Conservation (phyloP, 2,113 vertebrate genomes). For the Phaethon lepturus region DNA sequence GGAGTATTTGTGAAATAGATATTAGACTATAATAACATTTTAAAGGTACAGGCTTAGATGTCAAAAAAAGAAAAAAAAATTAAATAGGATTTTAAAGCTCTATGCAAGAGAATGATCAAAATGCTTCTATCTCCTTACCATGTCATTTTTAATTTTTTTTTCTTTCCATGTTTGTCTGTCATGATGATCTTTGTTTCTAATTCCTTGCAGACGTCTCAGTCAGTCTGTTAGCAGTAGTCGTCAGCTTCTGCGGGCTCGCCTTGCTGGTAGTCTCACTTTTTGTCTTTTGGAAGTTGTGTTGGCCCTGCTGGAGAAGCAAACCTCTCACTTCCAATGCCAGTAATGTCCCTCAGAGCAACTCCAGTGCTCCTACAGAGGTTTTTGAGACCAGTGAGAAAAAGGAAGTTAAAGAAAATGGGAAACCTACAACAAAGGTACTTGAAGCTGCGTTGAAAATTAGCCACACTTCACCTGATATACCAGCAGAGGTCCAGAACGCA, state of each 20-base stretch:
- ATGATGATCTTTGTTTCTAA: not conserved
- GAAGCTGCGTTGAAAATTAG: slow-evolving; percentile 98
- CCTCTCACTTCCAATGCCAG: slow-evolving; percentile 76
- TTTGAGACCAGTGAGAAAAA: slow-evolving; percentile 85
- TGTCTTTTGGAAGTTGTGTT: slow-evolving; percentile 98
- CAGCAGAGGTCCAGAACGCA: slow-evolving; percentile 93
- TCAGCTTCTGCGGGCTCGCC: slow-evolving; percentile 96
- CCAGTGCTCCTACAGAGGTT: slow-evolving; percentile 74
- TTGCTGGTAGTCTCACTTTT: slow-evolving; percentile 95
- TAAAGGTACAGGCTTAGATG: not conserved
- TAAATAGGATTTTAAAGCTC: not conserved
- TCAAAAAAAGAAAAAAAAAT: not conserved
- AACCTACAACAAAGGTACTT: slow-evolving; percentile 80
- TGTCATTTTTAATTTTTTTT: not conserved
- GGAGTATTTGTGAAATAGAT: not conserved
- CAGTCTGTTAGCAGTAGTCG: slow-evolving; percentile 94
- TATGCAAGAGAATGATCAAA: not conserved
- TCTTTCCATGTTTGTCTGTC: not conserved
- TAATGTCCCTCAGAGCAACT: slow-evolving; percentile 76
- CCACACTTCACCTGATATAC: slow-evolving; percentile 97
- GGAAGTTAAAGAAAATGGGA: slow-evolving; percentile 85
- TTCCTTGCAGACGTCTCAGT: slow-evolving; percentile 92
- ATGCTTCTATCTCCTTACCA: not conserved
- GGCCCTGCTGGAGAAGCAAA: slow-evolving; percentile 97
- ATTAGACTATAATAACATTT: not conserved